Percentiles rank a stretch among this genome's conserved stretches.
phyloP scores from a whole-genome alignment of 2,797 vertebrate species.

The Pseudochirops corinnae region DNA sequence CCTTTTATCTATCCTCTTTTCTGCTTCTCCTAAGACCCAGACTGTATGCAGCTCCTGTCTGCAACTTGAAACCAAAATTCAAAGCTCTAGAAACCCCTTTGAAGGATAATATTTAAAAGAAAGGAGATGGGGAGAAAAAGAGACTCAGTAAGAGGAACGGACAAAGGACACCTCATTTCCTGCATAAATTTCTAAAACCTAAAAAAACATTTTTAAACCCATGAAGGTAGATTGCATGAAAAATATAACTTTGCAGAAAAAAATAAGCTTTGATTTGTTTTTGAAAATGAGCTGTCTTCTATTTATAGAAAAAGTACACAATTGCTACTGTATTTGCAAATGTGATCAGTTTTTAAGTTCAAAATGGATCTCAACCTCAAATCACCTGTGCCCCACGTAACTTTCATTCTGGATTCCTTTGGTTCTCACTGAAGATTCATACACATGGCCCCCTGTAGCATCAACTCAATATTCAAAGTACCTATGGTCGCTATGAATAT shows the following conservation, averaged over 20 bases:
- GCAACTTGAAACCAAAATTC: background rate
- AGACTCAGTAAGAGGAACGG: constrained; percentile 24
- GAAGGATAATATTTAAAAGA: constrained; percentile 11
- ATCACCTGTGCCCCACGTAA: constrained; percentile 16
- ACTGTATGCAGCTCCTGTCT: constrained; percentile 17
- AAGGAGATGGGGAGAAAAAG: constrained; percentile 45
- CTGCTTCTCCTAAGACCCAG: background rate
- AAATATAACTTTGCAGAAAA: constrained; percentile 41
- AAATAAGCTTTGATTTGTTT: background rate
- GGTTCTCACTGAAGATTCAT: constrained; percentile 35
- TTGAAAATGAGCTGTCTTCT: constrained; percentile 54
- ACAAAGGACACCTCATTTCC: constrained; percentile 23
- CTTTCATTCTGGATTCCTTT: constrained; percentile 63
- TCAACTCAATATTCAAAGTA: no score
- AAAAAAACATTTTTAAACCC: constrained; percentile 29
- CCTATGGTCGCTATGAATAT: no score
- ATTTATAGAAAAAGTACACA: constrained; percentile 18
- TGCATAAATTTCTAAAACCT: constrained; percentile 18
- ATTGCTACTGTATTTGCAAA: constrained; percentile 32
- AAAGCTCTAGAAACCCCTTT: constrained; percentile 4
- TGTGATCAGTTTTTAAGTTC: constrained; percentile 33
- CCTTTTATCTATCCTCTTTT: background rate
- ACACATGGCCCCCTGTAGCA: background rate
- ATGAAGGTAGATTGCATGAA: constrained; percentile 40
- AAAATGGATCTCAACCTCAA: constrained; percentile 32